Base-by-base conservation (phyloP, 2,113 vertebrate genomes). In the Vulpes lagopus region DNA sequence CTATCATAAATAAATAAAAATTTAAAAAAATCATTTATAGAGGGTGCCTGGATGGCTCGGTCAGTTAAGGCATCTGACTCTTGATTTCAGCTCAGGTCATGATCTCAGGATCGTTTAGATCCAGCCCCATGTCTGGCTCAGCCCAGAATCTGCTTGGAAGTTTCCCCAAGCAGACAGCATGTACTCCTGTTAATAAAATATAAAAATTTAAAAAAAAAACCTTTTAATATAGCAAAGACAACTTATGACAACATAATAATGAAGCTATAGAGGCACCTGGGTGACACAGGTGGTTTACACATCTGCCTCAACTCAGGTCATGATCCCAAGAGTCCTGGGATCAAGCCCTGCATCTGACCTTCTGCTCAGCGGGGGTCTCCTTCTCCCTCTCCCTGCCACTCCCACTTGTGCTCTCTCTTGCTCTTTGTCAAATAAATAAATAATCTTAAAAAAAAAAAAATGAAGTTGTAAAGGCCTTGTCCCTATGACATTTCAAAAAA, bases 231-330 rank as follows among this genome's bases (percentile, higher is more conserved):
- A 69, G 53, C 74, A n/a, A 67, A 81, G 82, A 43, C 64, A 67
- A 62, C 5, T 1, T 5, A 0, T 8, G 12, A 27, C 22, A 25
- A 1, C 2, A 3, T 11, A 74, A 27, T 14, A 71, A 59, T 3
- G 62, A 89, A n/a, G 87, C n/a, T 38, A 25, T 57, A 55, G n/a
- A 81, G 8, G 53, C 22, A 6, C 43, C 43, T 43, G 43, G 43
- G 43, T 43, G 43, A 43, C 43, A 43, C 43, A 43, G 43, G 43
- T 43, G 43, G 43, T 43, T 43, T 43, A 43, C 43, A 43, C 43
- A 43, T 43, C 43, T 43, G 43, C 43, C 43, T 43, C 43, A 43
- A 43, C 43, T 43, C 43, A 43, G 6, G 43, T 43, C 43, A 43
- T 43, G 43, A 43, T 43, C 43, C 43, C 43, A 43, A 43, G 43